phyloP scores from a whole-genome alignment of 2,888 invertebrate genomes.

The Caenorhabditis angaria region DNA sequence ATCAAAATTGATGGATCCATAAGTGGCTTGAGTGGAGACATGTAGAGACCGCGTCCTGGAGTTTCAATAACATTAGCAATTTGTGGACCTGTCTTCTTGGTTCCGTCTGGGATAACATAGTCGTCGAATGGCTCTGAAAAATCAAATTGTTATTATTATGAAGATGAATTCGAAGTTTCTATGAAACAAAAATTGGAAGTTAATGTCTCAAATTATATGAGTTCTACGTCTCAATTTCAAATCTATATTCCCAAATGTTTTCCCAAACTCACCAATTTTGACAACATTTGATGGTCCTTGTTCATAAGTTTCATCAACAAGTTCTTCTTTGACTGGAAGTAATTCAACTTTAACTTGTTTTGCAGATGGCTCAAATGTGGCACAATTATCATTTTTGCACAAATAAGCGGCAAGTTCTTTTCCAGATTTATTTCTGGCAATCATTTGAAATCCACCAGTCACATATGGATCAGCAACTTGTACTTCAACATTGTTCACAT shows the following conservation, averaged over 20 bases:
- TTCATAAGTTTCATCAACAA: not conserved
- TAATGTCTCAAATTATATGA: no score
- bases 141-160: not conserved
- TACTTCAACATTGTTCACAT: not conserved
- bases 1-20: not conserved
- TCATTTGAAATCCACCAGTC: not conserved
- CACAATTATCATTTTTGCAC: not conserved
- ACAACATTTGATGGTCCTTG: not conserved
- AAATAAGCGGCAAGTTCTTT: not conserved
- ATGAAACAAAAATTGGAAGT: no score
- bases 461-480: constrained; percentile 7
- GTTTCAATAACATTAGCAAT: not conserved
- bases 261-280: not conserved
- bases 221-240: no score
- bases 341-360: not conserved
- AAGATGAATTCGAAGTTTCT: not conserved
- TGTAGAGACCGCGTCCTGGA: constrained; percentile 1
- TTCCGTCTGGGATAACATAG: not conserved
- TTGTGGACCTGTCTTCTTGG: not conserved
- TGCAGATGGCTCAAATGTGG: constrained; percentile 1
- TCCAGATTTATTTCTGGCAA: not conserved
- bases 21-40: not conserved
- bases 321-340: not conserved
- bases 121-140: not conserved
- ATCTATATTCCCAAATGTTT: not conserved